Base-by-base conservation (phyloP, 2,113 vertebrate genomes). In the Cinclus cinclus region DNA sequence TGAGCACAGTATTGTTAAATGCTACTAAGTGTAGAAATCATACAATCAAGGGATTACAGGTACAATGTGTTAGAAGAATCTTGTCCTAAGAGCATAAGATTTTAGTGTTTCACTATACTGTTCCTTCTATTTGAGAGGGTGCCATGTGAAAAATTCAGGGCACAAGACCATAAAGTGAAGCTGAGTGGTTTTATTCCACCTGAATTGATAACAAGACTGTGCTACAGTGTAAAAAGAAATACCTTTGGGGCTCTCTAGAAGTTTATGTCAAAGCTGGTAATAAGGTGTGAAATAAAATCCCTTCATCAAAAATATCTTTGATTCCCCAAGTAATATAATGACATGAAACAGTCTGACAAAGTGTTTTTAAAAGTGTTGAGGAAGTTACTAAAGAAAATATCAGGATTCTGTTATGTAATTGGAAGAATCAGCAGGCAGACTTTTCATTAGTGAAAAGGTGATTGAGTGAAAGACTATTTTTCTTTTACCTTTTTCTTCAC, bases 141-240 rank as follows among this genome's bases (percentile, higher is more conserved):
- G 42, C 68, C 50, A 74, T 77, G 90, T 91, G 76, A 94, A 88
- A 94, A 94, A 88, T 92, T 90, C 84, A 74, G 89, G 65, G 58
- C 82, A 85, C 28, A 89, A 73, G 76, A 87, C 82, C 56, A n/a
- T 88, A 44, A 94, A 92, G 60, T 73, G 65, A 96, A 96, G 83
- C 69, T 91, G 93, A 93, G 84, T 91, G 59, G 71, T 96, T 95
- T 96, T 95, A 93, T 96, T 97, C 93, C 89, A 96, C 92, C 73
- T 94, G 93, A 97, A 92, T 84, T 94, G 55, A 82, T 95, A 96
- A 92, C 41, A 70, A 94, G 92, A 79, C 84, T 88, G 16, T 92
- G 64, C 79, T 87, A 82, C 62, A 88, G 53, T 82, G 86, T 64
- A 87, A 90, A 83, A 96, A 83, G 49, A 78, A 86, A 73, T 89